Base-by-base conservation (phyloP, 2,888 invertebrate genomes). In the Epinotia bilunana region DNA sequence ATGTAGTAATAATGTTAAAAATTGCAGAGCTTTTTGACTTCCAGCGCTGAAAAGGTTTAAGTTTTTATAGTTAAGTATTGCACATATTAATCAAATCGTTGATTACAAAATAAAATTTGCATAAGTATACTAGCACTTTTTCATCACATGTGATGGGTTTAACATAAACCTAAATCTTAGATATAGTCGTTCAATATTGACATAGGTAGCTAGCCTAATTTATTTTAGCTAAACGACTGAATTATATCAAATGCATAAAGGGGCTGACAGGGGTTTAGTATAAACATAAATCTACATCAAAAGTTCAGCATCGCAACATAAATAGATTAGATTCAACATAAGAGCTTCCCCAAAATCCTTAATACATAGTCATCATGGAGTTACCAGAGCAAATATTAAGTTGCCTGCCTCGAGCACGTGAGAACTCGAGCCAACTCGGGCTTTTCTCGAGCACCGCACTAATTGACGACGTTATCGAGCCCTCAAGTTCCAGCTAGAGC, bases 401-500 rank as follows among this genome's bases (percentile, higher is more conserved):
- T 71, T 71, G 46, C 67, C 65, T 55, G 60, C 60, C 60, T 71
- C 55, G 65, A 75, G 71, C 74, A 79, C 68, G 78, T 76, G 77
- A 78, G 77, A 72, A 75, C 78, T 76, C 76, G 77, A 75, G 77
- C 78, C 65, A 77, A 76, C 69, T 76, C 71, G 65, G 73, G 72
- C 75, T 78, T 76, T 79, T 79, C 82, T 81, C 78, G 79, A 81
- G 79, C 80, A 80, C 83, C 84, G 84, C 84, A 88, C 88, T 92
- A 93, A 93, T 92, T 93, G 91, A 90, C 88, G 91, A 90, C 84
- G 87, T 84, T 88, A 91, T 91, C 88, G 88, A 88, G 86, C 86
- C 84, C 88, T 88, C 81, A 88, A 89, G 88, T 88, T 85, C 80
- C 79, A 84, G 86, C 85, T 80, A 79, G 77, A 83, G 80, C 85